phyloP scores from a whole-genome alignment of 2,113 vertebrate genomes.

The Phocoena sinus region DNA sequence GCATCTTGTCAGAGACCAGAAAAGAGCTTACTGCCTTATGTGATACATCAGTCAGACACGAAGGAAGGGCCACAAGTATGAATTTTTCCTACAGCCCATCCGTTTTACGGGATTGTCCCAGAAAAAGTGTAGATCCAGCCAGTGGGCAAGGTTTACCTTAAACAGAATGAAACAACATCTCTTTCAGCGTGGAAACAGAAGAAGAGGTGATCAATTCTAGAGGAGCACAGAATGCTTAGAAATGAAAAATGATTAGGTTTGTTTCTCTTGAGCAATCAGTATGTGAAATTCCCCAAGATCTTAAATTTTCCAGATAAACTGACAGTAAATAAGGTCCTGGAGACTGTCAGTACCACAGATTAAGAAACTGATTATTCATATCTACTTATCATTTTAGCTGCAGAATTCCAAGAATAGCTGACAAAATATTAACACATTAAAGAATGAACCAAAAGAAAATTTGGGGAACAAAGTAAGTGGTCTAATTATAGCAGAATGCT shows the following conservation, averaged over 20 bases:
- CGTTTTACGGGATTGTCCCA: neutral
- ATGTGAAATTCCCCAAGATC: neutral
- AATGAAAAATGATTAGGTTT: neutral
- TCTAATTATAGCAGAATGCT: neutral
- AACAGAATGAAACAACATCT: constrained; percentile 8
- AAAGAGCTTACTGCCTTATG: neutral
- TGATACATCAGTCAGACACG: neutral
- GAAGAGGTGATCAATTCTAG: neutral
- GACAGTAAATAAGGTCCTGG: neutral
- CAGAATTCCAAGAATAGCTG: neutral
- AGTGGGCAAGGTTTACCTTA: neutral
- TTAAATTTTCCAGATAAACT: neutral
- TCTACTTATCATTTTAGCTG: neutral
- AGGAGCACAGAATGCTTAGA: neutral
- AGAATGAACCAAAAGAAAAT: neutral
- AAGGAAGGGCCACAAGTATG: neutral
- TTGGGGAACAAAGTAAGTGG: neutral
- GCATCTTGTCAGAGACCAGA: neutral
- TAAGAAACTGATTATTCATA: neutral
- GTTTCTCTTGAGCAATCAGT: neutral
- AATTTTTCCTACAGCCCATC: neutral
- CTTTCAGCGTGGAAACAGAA: neutral
- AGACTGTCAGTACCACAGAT: neutral
- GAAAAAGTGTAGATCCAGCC: neutral
- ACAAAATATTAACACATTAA: neutral